Conservation (phyloP, 1,140 invertebrate genomes). For the Mamestra configurata region DNA sequence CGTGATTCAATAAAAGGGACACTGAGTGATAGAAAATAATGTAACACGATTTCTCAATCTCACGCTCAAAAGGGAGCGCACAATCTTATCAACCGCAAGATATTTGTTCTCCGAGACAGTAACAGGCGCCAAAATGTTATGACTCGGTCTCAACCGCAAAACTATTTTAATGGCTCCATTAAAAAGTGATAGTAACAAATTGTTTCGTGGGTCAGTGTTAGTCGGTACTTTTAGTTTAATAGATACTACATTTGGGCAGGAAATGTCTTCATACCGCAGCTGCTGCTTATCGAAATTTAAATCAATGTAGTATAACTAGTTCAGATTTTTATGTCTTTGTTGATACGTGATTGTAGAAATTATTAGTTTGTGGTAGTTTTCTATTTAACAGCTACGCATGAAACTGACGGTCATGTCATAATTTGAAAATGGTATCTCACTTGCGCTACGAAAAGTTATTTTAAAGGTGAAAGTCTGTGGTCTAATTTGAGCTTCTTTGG, state of each 20-base stretch:
- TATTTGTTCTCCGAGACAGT: conserved; percentile 71
- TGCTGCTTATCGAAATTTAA: conserved; percentile 54
- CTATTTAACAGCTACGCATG: not conserved
- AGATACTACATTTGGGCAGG: conserved; percentile 52
- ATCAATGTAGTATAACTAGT: conserved; percentile 40
- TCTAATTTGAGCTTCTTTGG: not conserved
- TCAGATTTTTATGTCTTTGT: conserved; percentile 43
- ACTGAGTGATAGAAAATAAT: conserved; percentile 67
- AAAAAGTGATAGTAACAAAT: conserved; percentile 85
- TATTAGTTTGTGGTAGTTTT: conserved; percentile 32
- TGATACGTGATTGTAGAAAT: conserved; percentile 20
- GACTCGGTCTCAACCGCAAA: conserved; percentile 72
- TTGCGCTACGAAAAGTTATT: not conserved
- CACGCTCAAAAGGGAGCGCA: conserved; percentile 56
- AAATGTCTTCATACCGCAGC: conserved; percentile 61
- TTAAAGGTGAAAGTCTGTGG: conserved; percentile 17
- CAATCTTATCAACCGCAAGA: conserved; percentile 71
- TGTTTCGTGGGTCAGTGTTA: conserved; percentile 60
- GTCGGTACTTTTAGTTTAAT: conserved; percentile 49
- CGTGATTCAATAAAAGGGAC: conserved; percentile 55
- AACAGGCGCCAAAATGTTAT: conserved; percentile 77
- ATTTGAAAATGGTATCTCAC: not conserved
- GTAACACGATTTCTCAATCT: conserved; percentile 72
- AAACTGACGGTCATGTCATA: not conserved
- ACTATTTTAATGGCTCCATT: conserved; percentile 81